Conservation (phyloP, 2,888 invertebrate species). For the Morpho helenor region DNA sequence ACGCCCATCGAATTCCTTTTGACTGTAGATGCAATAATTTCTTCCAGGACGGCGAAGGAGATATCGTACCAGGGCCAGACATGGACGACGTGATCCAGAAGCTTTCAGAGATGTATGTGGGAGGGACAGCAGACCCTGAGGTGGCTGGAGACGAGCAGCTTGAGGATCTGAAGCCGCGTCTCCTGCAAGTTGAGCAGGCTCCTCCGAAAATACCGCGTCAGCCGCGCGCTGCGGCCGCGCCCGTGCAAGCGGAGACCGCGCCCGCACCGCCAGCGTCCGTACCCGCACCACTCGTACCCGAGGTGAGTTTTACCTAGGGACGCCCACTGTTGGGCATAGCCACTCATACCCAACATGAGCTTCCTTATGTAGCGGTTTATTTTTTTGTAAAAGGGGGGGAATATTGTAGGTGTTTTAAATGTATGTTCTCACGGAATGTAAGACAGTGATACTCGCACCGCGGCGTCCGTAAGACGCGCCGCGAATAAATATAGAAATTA, state of each 20-base stretch:
- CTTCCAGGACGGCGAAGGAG: slow-evolving; percentile 59
- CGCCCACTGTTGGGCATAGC: too few relatives aligned
- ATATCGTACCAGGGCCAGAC: slow-evolving; percentile 40
- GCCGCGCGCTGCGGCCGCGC: slow-evolving; percentile 37
- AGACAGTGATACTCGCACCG: too few relatives aligned
- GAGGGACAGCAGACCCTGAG: slow-evolving; percentile 45
- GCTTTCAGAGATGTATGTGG: slow-evolving; percentile 57
- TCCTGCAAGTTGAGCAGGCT: slow-evolving; percentile 49
- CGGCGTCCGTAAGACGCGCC: too few relatives aligned
- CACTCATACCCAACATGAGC: too few relatives aligned
- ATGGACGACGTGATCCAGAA: slow-evolving; percentile 59
- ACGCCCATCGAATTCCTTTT: too few relatives aligned
- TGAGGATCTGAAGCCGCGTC: slow-evolving; percentile 45
- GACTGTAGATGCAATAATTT: too few relatives aligned
- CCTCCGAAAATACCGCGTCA: slow-evolving; percentile 40
- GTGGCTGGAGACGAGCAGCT: slow-evolving; percentile 28
- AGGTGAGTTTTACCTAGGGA: background rate
- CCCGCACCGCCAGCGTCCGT: slow-evolving; percentile 3
- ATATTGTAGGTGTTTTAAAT: too few relatives aligned
- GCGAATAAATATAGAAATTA: too few relatives aligned
- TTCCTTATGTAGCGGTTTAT: too few relatives aligned
- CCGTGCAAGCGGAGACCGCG: background rate
- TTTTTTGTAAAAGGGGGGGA: too few relatives aligned
- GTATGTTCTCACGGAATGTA: too few relatives aligned
- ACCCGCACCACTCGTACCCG: slow-evolving; percentile 1